A percentile compares a stretch with the other conserved stretches of the same genome.
These are phyloP conservation scores for Melanophora roralis DNA, from an alignment of 2,888 invertebrate genomes.

Conservation along the genomic window DNA sequence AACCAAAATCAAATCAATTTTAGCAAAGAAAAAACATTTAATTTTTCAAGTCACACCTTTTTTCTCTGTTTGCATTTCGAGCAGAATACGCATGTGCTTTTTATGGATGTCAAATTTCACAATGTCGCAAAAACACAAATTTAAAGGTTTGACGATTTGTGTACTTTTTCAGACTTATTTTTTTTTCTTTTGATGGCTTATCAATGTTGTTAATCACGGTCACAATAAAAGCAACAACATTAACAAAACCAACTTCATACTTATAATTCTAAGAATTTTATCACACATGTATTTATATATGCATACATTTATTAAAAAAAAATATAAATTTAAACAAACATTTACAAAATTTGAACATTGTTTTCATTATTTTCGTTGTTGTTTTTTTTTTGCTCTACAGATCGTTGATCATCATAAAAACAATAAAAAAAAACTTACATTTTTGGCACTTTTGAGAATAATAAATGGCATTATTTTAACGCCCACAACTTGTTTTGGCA, in stretches of 20 bases:
- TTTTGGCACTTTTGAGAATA: slow-evolving; percentile 61
- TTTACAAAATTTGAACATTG: slow-evolving; percentile 32
- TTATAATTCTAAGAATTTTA: slow-evolving; percentile 43
- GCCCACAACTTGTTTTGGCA: slow-evolving; percentile 62
- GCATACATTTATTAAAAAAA: too few species aligned
- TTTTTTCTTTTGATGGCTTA: slow-evolving; percentile 32
- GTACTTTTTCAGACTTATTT: not conserved
- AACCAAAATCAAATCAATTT: not conserved
- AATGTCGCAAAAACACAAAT: slow-evolving; percentile 42
- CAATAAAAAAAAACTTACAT: slow-evolving; percentile 47
- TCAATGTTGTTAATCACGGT: slow-evolving; percentile 33
- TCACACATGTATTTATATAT: slow-evolving; percentile 16
- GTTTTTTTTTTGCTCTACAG: slow-evolving; percentile 30
- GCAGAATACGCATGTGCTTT: not conserved
- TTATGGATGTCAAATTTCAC: slow-evolving; percentile 24
- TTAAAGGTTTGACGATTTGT: not conserved
- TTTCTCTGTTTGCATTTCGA: not conserved
- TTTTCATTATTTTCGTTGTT: slow-evolving; percentile 18
- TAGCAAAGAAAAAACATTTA: slow-evolving; percentile 10
- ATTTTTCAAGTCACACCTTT: slow-evolving; percentile 45
- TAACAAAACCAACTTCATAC: slow-evolving; percentile 21
- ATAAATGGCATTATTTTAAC: slow-evolving; percentile 59
- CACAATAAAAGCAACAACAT: slow-evolving; percentile 3
- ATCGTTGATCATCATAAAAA: slow-evolving; percentile 55
- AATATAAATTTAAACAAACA: slow-evolving; percentile 7